These are phyloP conservation scores for Elgaria multicarinata DNA, from an alignment of 2,113 vertebrate genomes.

Conservation along the genomic window DNA sequence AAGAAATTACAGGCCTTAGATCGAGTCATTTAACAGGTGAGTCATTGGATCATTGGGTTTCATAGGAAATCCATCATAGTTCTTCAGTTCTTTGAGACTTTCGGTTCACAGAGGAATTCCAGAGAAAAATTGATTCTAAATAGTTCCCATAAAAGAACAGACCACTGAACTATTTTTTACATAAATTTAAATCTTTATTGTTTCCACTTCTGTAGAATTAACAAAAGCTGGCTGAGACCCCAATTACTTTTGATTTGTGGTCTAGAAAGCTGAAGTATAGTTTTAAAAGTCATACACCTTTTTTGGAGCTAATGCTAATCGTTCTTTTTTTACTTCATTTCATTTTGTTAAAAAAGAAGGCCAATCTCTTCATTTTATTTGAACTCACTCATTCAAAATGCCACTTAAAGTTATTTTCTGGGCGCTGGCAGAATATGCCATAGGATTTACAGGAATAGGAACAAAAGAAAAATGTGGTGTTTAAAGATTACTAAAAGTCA, in stretches of 20 bases:
- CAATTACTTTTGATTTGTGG: constrained; percentile 52
- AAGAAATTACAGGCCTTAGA: constrained; percentile 13
- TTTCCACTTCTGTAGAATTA: constrained; percentile 63
- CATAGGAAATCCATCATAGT: constrained; percentile 65
- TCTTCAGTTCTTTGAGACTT: constrained; percentile 42
- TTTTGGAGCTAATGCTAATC: constrained; percentile 62
- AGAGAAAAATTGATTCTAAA: constrained; percentile 60
- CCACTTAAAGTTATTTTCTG: constrained; percentile 31
- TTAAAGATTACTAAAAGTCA: neutral
- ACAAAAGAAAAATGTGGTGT: neutral
- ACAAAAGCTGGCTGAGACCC: constrained; percentile 66
- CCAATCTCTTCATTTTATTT: constrained; percentile 22
- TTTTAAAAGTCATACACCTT: constrained; percentile 53
- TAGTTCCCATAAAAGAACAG: constrained; percentile 63
- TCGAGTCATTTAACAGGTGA: constrained; percentile 58
- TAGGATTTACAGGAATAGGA: constrained; percentile 47
- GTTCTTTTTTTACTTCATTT: constrained; percentile 26
- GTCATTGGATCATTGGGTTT: constrained; percentile 50
- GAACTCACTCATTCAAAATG: constrained; percentile 47
- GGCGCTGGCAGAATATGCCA: constrained; percentile 31
- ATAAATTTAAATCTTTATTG: constrained; percentile 63
- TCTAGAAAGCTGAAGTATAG: constrained; percentile 62
- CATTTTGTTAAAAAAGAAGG: neutral
- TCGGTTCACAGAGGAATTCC: constrained; percentile 59
- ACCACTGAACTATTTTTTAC: constrained; percentile 52